Conservation (phyloP, 1,140 invertebrate species). For the Cherax destructor region DNA sequence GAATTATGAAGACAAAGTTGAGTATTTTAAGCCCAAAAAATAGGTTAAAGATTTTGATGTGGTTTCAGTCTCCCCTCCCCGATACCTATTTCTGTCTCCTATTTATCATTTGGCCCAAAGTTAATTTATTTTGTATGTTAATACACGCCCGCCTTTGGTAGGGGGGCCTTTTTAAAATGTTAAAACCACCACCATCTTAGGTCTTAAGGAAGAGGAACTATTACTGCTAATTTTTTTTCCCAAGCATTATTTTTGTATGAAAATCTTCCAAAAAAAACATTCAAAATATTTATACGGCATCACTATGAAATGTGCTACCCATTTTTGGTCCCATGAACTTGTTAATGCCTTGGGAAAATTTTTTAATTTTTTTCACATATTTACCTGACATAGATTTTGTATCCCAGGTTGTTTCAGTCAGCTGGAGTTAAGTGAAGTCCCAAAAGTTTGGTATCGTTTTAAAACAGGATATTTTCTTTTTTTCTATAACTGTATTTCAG, state of each 20-base stretch:
- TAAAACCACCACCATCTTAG: not conserved
- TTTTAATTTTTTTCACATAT: no score
- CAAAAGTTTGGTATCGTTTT: not conserved
- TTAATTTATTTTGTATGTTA: not conserved
- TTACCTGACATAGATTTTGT: no score
- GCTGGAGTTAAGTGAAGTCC: not conserved
- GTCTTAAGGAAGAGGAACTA: not conserved
- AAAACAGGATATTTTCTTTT: not conserved
- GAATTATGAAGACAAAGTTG: no score
- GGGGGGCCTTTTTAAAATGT: not conserved
- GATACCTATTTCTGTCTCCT: not conserved
- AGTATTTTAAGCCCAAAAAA: no score
- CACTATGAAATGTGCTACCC: not conserved
- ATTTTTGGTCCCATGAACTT: not conserved
- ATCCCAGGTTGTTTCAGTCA: no score
- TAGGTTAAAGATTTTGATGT: no score
- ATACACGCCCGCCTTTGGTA: not conserved
- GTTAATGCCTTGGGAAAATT: not conserved
- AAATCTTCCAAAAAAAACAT: not conserved
- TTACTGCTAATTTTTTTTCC: slow-evolving; percentile 20
- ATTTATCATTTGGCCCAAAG: not conserved
- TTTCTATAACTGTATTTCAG: not conserved
- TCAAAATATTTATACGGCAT: slow-evolving; percentile 14
- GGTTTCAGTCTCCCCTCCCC: no score
- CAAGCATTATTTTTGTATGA: not conserved